Percentiles rank a stretch among this genome's conserved stretches.
Evolutionary conservation across 2,797 vertebrate species (phyloP).

Genomic region (Hephaestus fuliginosus): DNA sequence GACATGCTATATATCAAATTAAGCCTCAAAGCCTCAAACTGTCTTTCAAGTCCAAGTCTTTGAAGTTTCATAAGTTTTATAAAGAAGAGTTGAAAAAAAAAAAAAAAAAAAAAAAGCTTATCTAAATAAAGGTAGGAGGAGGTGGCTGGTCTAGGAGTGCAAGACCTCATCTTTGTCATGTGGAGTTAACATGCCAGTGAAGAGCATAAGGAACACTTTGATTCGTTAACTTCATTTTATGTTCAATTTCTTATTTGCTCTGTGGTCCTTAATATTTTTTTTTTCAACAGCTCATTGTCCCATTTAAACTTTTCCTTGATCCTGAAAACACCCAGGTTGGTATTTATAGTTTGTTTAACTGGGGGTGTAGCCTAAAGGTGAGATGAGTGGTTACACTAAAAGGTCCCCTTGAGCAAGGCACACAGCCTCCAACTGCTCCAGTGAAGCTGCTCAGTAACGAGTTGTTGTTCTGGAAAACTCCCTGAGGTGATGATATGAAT

Average conservation of each 20-base stretch:
- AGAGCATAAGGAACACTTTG: neutral
- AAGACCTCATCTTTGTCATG: neutral
- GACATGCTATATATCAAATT: constrained; percentile 32
- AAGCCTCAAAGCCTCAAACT: constrained; percentile 40
- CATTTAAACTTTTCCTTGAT: constrained; percentile 16
- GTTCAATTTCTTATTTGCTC: neutral
- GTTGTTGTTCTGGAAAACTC: constrained; percentile 55
- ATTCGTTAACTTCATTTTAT: neutral
- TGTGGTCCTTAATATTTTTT: neutral
- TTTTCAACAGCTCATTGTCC: neutral
- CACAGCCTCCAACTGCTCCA: constrained; percentile 2
- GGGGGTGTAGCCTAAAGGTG: constrained; percentile 35
- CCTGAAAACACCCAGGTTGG: constrained; percentile 7
- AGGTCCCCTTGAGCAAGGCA: constrained; percentile 48
- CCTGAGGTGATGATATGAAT: constrained; percentile 65
- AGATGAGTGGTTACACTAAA: constrained; percentile 7
- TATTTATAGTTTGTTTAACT: constrained; percentile 29
- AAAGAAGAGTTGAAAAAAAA: constrained; percentile 29
- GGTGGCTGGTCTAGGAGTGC: constrained; percentile 6
- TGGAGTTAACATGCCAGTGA: neutral
- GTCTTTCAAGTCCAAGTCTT: constrained; percentile 60
- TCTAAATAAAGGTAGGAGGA: constrained; percentile 6
- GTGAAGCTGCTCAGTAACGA: constrained; percentile 37
- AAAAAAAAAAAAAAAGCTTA: neutral
- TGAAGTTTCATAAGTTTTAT: constrained; percentile 40